Base-by-base conservation (phyloP, 2,888 invertebrate species). In the Lasiommata megera region DNA sequence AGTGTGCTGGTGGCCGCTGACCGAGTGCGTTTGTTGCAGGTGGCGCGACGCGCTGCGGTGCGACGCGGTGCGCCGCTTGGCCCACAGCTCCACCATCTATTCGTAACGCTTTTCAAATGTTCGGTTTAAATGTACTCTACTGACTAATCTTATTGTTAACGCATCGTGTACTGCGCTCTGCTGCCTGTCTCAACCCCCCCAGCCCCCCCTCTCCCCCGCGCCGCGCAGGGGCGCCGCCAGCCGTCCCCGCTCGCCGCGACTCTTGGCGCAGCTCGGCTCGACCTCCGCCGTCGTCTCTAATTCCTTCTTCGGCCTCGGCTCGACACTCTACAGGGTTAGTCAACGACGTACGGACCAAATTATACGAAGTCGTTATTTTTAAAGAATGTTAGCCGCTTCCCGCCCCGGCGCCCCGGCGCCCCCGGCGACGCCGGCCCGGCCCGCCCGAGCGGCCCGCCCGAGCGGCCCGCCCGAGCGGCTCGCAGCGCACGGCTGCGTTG, bases 191-290 rank as follows among this genome's bases (percentile, higher is more conserved):
- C n/a, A 62, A 52, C 60, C 58, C 63, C 64, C 58, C 61, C 52
- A 61, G 61, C 59, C 44, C 44, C 55, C 56, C 51, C 48, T 17
- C 41, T 38, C 34, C 54, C 47, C 43, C 37, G 23, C 57, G 14
- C 48, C 34, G 34, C 11, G 0, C 48, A 3, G 36, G 57, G 64
- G 64, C 58, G 54, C 52, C 51, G 48, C 59, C n/a, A 70, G 79
- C 88, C 88, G 88, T 89, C 88, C 88, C 88, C 88, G n/a, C n/a
- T n/a, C n/a, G n/a, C n/a, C n/a, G n/a, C n/a, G n/a, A n/a, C n/a
- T n/a, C 82, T 84, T 82, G 87, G 87, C 88, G 86, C 88, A 88
- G 87, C 80, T 79, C 81, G 79, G 80, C 79, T 80, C 69, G 77
- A 76, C 74, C 71, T 76, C 76, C 76, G 70, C 70, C 74, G 76